Conservation (phyloP, 1,140 invertebrate genomes). For the Trichonephila clavata region DNA sequence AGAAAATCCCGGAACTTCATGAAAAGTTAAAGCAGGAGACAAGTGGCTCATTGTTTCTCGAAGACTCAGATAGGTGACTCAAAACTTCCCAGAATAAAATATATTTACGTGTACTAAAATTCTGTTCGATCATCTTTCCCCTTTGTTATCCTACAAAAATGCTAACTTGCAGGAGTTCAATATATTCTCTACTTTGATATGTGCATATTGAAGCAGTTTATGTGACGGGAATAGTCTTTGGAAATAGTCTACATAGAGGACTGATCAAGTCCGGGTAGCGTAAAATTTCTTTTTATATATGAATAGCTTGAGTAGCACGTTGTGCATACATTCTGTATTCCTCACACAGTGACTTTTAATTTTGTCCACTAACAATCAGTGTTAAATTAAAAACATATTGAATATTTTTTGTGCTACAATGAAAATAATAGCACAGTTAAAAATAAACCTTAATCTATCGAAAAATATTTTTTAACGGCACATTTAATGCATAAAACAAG, state of each 20-base stretch:
- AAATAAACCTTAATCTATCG: too few relatives aligned
- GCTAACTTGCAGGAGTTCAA: background rate
- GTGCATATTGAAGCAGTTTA: slow-evolving; percentile 8
- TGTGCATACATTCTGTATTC: too few relatives aligned
- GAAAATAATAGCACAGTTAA: too few relatives aligned
- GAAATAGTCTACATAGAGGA: background rate
- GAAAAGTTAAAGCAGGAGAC: background rate
- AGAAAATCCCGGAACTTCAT: background rate
- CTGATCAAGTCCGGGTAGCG: background rate
- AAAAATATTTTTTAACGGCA: too few relatives aligned
- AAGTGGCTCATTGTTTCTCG: background rate
- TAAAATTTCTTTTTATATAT: background rate
- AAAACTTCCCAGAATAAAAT: background rate
- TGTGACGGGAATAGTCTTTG: background rate
- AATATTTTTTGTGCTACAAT: too few relatives aligned
- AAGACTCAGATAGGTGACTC: background rate
- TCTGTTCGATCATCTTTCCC: background rate
- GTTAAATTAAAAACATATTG: too few relatives aligned
- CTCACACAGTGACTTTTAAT: too few relatives aligned
- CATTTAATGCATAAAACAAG: too few relatives aligned
- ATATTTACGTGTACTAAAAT: background rate
- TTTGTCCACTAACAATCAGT: too few relatives aligned
- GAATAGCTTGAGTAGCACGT: too few relatives aligned
- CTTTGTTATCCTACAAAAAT: background rate
- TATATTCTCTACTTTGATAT: slow-evolving; percentile 20